Percentiles rank a stretch among this genome's conserved stretches.
Evolutionary conservation across 2,888 invertebrate species (phyloP).

Genomic region (Amaurobius ferox): DNA sequence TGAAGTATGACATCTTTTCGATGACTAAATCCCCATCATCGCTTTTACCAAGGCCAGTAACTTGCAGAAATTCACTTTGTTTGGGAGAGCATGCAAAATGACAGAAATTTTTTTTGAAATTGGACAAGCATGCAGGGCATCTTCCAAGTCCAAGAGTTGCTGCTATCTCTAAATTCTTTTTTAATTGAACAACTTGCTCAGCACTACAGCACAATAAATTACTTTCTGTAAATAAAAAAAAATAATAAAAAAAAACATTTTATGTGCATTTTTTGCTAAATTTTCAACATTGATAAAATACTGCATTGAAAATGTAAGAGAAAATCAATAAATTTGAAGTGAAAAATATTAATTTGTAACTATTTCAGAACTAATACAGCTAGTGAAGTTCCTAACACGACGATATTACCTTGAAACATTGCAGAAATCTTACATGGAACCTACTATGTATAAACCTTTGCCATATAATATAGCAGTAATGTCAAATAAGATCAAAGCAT

Average conservation of each 20-base stretch:
- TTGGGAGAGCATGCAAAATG: slow-evolving; percentile 71
- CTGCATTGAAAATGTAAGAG: no score
- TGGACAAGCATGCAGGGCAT: slow-evolving; percentile 72
- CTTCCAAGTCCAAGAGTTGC: slow-evolving; percentile 68
- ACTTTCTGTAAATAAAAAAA: slow-evolving; percentile 33
- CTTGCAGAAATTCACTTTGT: slow-evolving; percentile 71
- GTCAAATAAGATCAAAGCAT: no score
- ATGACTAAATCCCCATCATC: slow-evolving; percentile 66
- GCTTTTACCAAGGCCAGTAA: slow-evolving; percentile 33
- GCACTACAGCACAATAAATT: slow-evolving; percentile 82
- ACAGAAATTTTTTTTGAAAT: slow-evolving; percentile 72
- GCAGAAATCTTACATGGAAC: no score
- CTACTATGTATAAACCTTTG: no score
- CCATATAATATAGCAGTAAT: no score
- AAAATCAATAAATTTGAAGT: no score
- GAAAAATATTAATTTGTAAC: no score
- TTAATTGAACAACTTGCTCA: slow-evolving; percentile 80
- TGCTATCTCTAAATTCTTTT: slow-evolving; percentile 59
- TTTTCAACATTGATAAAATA: no score
- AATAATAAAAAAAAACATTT: background rate
- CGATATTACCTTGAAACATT: no score
- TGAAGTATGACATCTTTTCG: slow-evolving; percentile 67
- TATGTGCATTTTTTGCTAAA: no score
- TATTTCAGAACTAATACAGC: no score
- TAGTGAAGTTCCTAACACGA: no score